Base-by-base conservation (phyloP, 2,888 invertebrate genomes). In the Pseudolycoriella hygida region DNA sequence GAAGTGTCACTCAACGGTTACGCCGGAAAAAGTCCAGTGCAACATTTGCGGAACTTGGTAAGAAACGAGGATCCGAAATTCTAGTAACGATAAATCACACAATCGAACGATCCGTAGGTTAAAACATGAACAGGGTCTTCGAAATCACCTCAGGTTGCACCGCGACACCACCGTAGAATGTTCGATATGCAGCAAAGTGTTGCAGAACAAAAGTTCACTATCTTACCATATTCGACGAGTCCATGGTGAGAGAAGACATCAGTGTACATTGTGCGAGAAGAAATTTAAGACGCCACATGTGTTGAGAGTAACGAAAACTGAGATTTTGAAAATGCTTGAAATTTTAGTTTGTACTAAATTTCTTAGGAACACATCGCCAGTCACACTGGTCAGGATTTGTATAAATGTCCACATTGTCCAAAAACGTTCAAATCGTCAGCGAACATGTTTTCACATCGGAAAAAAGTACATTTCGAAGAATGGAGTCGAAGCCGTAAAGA, bases 351-450 rank as follows among this genome's bases (percentile, higher is more conserved):
- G n/a, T n/a, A n/a, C n/a, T n/a, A n/a, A 30, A 30, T 30, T 30
- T 17, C 39, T 1, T 43, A 62, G 57, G 64, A 66, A 49, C 65
- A 66, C 49, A 62, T 64, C 57, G 58, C 65, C 15, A 59, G 57
- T 12, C 65, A 66, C 32, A 64, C 65, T 1, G 61, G 62, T 11
- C 63, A 64, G 48, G 59, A 59, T 44, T 50, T 66, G 3, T 66
- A 66, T 50, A 61, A 57, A 44, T 66, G 65, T 41, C 60, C 60
- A 0, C 59, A 62, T 47, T 65, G 64, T 45, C 55, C 62, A 2
- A 60, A 60, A 52, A 65, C 62, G 5, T 66, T 65, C 49, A 65
- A 64, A 47, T 64, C 64, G 4, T 60, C 60, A 53, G 63, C 62
- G 2, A 65, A 65, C 48, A 61, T 63, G 58, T 62, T 64, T 50